Percentiles rank a stretch among this genome's conserved stretches.
Evolutionary conservation across 2,888 invertebrate genomes (phyloP).

Genomic region (Tipula vernalis): DNA sequence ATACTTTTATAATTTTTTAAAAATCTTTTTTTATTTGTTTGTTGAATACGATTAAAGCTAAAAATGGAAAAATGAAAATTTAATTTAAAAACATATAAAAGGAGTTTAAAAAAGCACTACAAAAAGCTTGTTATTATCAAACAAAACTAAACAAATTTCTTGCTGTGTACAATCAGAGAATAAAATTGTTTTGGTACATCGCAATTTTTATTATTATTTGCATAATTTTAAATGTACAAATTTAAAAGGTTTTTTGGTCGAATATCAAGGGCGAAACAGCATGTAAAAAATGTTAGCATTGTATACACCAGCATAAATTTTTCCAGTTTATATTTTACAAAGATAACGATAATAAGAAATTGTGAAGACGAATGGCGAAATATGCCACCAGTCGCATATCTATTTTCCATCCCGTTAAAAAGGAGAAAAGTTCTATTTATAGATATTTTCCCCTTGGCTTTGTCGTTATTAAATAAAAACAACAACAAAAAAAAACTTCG

Average conservation of each 20-base stretch:
- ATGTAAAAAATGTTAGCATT: not conserved
- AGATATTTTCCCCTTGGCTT: not conserved
- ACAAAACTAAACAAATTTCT: not conserved
- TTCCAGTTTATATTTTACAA: not conserved
- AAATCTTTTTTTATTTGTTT: not conserved
- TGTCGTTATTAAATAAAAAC: not conserved
- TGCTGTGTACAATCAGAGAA: too few relatives aligned
- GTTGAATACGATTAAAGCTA: not conserved
- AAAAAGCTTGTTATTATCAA: not conserved
- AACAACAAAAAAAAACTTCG: not conserved
- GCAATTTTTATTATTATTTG: not conserved
- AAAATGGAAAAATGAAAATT: not conserved
- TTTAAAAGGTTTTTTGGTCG: not conserved
- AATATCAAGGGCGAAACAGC: not conserved
- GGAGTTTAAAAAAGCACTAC: not conserved
- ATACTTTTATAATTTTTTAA: not conserved
- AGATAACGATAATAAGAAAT: not conserved
- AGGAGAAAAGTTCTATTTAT: not conserved
- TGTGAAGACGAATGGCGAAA: not conserved
- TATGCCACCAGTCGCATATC: not conserved
- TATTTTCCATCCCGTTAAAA: not conserved
- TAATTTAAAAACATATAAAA: not conserved
- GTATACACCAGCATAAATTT: not conserved
- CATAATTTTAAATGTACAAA: not conserved
- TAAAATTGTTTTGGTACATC: too few relatives aligned